Percentiles rank a stretch among this genome's conserved stretches.
phyloP scores from a whole-genome alignment of 2,888 invertebrate genomes.

The Trypoxylon attenuatum region DNA sequence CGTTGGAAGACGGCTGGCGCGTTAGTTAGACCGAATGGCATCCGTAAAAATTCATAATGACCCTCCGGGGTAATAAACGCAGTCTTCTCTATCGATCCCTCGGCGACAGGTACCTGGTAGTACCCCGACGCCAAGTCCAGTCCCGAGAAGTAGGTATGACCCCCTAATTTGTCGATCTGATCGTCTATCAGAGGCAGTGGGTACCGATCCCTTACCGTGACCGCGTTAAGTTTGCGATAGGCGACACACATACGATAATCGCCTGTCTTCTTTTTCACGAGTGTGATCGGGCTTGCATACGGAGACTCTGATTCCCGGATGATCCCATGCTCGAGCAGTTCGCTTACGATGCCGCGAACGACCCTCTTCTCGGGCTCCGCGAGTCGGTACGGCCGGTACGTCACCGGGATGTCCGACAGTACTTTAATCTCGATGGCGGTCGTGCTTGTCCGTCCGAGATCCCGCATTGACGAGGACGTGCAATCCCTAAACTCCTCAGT shows the following conservation, averaged over 20 bases:
- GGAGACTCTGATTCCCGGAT: conserved; percentile 13
- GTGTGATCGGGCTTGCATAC: conserved; percentile 9
- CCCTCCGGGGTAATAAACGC: conserved; percentile 7
- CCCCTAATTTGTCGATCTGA: conserved; percentile 8
- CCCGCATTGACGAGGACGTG: not conserved
- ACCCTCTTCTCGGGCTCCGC: not conserved
- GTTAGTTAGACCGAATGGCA: not conserved
- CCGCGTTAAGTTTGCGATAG: not conserved
- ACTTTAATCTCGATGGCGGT: not conserved
- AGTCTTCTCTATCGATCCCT: not conserved
- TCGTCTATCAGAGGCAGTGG: conserved; percentile 14
- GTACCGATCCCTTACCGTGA: conserved; percentile 8
- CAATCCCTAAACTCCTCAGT: not conserved
- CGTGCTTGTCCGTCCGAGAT: not conserved
- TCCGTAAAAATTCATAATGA: not conserved
- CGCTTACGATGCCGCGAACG: not conserved
- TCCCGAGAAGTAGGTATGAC: not conserved
- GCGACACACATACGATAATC: conserved; percentile 1
- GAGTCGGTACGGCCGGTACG: conserved; percentile 4
- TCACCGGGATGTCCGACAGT: not conserved
- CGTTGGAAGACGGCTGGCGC: not conserved
- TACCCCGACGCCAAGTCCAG: conserved; percentile 11
- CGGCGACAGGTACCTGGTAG: conserved; percentile 11
- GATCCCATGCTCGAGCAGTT: conserved; percentile 6
- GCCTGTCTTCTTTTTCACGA: conserved; percentile 9